These are phyloP conservation scores for Ephialtes manifestator DNA, from an alignment of 2,888 invertebrate species.

Conservation along the genomic window DNA sequence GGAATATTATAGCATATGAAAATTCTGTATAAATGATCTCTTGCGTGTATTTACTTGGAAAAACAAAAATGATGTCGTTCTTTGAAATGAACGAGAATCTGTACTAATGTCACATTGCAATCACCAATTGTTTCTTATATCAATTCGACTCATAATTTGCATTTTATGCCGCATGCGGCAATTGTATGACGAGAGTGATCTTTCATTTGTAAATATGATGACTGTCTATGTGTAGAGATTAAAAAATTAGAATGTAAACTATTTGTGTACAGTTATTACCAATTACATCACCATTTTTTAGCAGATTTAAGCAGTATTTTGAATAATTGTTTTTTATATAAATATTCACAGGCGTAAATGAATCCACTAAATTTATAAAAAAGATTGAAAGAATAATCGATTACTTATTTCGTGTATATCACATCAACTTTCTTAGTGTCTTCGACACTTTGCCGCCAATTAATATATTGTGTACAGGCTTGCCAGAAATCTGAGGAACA, in stretches of 20 bases:
- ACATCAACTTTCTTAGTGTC: too few relatives aligned
- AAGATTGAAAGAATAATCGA: too few relatives aligned
- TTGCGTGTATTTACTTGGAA: slow-evolving; percentile 48
- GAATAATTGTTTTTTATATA: too few relatives aligned
- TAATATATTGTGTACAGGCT: too few relatives aligned
- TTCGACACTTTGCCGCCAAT: too few relatives aligned
- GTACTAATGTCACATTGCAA: not conserved
- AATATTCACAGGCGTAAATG: too few relatives aligned
- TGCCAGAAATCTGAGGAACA: too few relatives aligned
- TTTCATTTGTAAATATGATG: slow-evolving; percentile 49
- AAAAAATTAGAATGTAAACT: slow-evolving; percentile 11
- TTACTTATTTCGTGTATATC: too few relatives aligned
- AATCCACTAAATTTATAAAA: too few relatives aligned
- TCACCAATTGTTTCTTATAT: not conserved
- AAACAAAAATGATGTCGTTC: slow-evolving; percentile 20
- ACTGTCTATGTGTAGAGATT: slow-evolving; percentile 36
- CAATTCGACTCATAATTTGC: slow-evolving; percentile 35
- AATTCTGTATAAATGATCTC: slow-evolving; percentile 54
- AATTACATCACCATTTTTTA: not conserved
- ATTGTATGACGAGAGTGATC: slow-evolving; percentile 2
- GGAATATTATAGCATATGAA: slow-evolving; percentile 8
- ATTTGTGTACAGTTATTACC: not conserved
- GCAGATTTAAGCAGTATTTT: not conserved
- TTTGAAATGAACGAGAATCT: not conserved
- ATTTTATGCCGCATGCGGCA: slow-evolving; percentile 19